These are phyloP conservation scores for Coenonympha glycerion DNA, from an alignment of 2,888 invertebrate genomes.

Conservation along the genomic window DNA sequence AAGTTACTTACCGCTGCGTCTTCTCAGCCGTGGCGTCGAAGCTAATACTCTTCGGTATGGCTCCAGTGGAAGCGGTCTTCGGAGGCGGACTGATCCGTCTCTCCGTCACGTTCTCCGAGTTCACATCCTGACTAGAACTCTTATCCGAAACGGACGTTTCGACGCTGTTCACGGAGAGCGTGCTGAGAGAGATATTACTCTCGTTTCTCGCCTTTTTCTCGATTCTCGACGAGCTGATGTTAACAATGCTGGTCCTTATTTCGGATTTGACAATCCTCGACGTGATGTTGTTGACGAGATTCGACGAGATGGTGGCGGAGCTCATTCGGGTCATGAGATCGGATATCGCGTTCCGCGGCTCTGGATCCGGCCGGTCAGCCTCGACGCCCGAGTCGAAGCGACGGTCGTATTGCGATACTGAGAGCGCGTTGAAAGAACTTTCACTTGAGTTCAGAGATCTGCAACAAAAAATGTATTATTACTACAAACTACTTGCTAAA, in stretches of 20 bases:
- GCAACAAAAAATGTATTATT: too few relatives aligned
- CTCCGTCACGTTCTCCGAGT: constrained; percentile 66
- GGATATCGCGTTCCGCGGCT: constrained; percentile 53
- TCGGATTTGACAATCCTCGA: constrained; percentile 60
- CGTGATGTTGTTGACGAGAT: constrained; percentile 54
- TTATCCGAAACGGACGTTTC: constrained; percentile 64
- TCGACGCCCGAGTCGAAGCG: constrained; percentile 50
- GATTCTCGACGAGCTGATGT: constrained; percentile 63
- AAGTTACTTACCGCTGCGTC: constrained; percentile 77
- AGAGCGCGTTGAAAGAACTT: constrained; percentile 63
- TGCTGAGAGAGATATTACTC: constrained; percentile 58
- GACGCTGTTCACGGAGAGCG: constrained; percentile 63
- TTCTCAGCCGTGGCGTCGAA: constrained; percentile 93
- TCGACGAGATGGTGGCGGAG: constrained; percentile 59
- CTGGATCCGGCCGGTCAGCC: constrained; percentile 47
- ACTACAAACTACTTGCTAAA: too few relatives aligned
- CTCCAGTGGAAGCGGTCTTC: constrained; percentile 80
- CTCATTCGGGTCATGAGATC: constrained; percentile 67
- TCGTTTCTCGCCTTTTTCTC: constrained; percentile 48
- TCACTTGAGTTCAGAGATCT: constrained; percentile 64
- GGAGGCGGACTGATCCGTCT: constrained; percentile 61
- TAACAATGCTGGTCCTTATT: constrained; percentile 62
- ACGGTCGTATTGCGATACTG: constrained; percentile 56
- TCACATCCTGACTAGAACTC: constrained; percentile 70
- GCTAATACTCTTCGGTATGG: constrained; percentile 93